Evolutionary conservation across 2,113 vertebrate species (phyloP), one percentile per base, ranked within the genome.

Genomic region (Microcebus lehilahytsara): DNA sequence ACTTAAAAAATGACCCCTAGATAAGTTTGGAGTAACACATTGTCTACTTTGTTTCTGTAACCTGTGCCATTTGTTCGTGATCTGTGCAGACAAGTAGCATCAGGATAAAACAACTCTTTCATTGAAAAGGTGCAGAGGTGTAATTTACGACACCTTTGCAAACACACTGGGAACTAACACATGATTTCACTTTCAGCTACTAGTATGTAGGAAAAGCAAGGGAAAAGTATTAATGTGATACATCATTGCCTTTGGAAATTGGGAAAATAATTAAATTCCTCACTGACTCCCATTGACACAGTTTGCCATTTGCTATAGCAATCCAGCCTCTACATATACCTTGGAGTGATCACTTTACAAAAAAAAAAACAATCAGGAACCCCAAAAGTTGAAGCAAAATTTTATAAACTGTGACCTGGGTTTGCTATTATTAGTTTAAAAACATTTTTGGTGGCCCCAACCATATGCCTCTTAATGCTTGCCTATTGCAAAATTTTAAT

Each of bases 221-320:
- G 75, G 64, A 84, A 90, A 96, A 89, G 95, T 92, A 96, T 97
- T 96, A 96, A 87, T 83, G 85, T 94, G 92, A 93, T 97, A 96
- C 97, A 97, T 96, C 93, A 95, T 97, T 96, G 93, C 94, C 96
- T 97, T 97, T 97, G 96, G 93, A 96, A 97, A 97, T 97, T 95
- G 85, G 81, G 87, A 97, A 96, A 97, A 96, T 96, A 97, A 97
- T 97, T 97, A 95, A 95, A 78, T 96, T 97, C 89, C 85, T 97
- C 20, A 56, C 80, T 60, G 87, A 78, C 90, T 97, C 80, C 80
- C 87, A 91, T 97, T 95, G 97, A 87, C 96, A 89, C 84, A 75
- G 62, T 94, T 91, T 97, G 97, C 95, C 89, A 80, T 80, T 96
- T 96, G 80, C 92, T 96, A 8, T 85, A 91, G 95, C 88, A 84